phyloP scores from a whole-genome alignment of 2,797 vertebrate genomes.

The Spheniscus humboldti region DNA sequence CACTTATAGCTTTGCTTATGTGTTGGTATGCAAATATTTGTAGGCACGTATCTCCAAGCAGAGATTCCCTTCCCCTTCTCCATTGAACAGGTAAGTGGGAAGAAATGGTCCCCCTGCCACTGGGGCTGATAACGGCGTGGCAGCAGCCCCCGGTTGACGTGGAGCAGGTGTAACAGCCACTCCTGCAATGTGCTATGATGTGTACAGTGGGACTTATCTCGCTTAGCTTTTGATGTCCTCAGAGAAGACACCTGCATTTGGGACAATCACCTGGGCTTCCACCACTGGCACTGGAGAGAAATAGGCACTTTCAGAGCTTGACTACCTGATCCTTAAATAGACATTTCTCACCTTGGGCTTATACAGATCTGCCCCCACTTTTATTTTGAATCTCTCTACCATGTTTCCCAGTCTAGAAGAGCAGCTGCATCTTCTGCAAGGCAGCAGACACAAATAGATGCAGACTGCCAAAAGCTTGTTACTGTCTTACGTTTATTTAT shows the following conservation, averaged over 20 bases:
- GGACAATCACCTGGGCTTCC: not conserved
- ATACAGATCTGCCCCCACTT: not conserved
- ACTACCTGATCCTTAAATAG: not conserved
- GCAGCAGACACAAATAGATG: not conserved
- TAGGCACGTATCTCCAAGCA: not conserved
- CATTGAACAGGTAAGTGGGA: rapidly evolving
- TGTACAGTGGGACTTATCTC: not conserved
- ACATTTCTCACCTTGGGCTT: not conserved
- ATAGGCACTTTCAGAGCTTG: not conserved
- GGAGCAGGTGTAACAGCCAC: not conserved
- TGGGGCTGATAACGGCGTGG: not conserved
- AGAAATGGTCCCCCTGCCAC: not conserved
- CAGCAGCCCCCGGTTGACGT: rapidly evolving
- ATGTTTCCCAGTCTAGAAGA: not conserved
- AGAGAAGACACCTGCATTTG: not conserved
- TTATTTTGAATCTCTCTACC: not conserved
- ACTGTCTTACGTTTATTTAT: not conserved
- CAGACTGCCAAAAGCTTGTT: not conserved
- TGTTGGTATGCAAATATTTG: not conserved
- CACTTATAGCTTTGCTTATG: not conserved
- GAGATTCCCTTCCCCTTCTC: not conserved
- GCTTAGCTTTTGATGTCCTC: not conserved
- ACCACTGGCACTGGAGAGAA: not conserved
- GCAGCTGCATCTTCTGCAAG: not conserved
- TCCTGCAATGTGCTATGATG: not conserved